Evolutionary conservation across 2,797 vertebrate genomes (phyloP).

Genomic region (Crocidura indochinensis): DNA sequence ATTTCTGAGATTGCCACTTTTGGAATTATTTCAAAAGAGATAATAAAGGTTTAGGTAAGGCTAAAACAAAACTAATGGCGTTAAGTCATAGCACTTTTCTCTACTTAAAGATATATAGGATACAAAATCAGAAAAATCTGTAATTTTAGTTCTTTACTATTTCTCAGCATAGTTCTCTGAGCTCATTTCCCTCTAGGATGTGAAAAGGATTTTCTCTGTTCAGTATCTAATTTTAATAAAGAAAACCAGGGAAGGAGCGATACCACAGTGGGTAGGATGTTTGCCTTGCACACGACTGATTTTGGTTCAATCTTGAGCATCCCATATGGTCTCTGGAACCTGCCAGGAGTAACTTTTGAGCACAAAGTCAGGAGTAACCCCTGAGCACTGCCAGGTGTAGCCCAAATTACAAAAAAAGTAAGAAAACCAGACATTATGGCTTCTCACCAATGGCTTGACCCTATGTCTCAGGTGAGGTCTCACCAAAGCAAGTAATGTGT

Average conservation of each 20-base stretch:
- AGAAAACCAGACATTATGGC: slow-evolving; percentile 34
- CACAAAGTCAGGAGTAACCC: too few relatives aligned
- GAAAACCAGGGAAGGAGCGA: slow-evolving; percentile 4
- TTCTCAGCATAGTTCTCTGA: background rate
- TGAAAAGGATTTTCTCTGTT: background rate
- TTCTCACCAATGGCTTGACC: slow-evolving; percentile 33
- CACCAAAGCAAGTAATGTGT: slow-evolving; percentile 55
- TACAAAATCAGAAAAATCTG: background rate
- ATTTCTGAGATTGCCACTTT: slow-evolving; percentile 56
- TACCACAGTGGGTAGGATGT: too few relatives aligned
- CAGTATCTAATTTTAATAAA: background rate
- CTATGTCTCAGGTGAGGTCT: slow-evolving; percentile 53
- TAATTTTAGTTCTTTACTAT: slow-evolving; percentile 42
- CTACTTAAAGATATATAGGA: slow-evolving; percentile 40
- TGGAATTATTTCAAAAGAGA: slow-evolving; percentile 40
- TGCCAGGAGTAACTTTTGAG: too few relatives aligned
- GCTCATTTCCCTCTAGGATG: background rate
- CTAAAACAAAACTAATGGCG: slow-evolving; percentile 17
- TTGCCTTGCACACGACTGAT: too few relatives aligned
- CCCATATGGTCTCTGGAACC: too few relatives aligned
- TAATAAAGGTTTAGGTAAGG: background rate
- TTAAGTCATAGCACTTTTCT: slow-evolving; percentile 34
- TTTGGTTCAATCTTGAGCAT: too few relatives aligned
- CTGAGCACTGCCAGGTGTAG: too few relatives aligned
- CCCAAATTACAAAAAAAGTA: background rate